Conservation (phyloP, 2,797 vertebrate genomes). For the Rhinichthys osculus region DNA sequence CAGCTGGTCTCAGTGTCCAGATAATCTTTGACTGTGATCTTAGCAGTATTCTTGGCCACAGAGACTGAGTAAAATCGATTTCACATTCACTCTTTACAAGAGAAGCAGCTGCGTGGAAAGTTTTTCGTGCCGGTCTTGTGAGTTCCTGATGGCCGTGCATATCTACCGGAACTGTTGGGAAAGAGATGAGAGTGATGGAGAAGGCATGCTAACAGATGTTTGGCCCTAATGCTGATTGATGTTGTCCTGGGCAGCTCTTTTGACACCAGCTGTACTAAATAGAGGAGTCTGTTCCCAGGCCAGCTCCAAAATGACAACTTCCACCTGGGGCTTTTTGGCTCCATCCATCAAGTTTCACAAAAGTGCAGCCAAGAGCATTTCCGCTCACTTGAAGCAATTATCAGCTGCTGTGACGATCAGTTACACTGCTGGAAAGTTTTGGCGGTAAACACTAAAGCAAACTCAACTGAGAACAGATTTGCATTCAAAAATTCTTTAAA, state of each 20-base stretch:
- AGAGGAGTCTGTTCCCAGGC: slow-evolving; percentile 29
- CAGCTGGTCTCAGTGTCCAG: slow-evolving; percentile 30
- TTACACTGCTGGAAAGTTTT: background rate
- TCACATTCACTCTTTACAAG: slow-evolving; percentile 40
- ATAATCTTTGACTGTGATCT: slow-evolving; percentile 58
- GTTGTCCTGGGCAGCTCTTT: slow-evolving; percentile 58
- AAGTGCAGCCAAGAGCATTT: slow-evolving; percentile 43
- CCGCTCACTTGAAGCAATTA: slow-evolving; percentile 31
- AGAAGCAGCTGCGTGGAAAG: slow-evolving; percentile 16
- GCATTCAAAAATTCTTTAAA: background rate
- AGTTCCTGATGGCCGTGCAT: slow-evolving; percentile 64
- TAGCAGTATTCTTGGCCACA: slow-evolving; percentile 60
- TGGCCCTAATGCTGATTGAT: slow-evolving; percentile 51
- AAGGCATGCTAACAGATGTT: slow-evolving; percentile 68
- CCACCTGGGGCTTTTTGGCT: slow-evolving; percentile 36
- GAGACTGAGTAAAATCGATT: slow-evolving; percentile 55
- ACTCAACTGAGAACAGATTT: background rate
- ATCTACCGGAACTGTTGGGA: slow-evolving; percentile 58
- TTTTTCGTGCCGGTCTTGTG: slow-evolving; percentile 40
- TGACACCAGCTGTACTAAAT: slow-evolving; percentile 46
- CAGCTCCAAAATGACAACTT: slow-evolving; percentile 26
- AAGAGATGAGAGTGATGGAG: slow-evolving; percentile 61
- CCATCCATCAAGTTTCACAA: slow-evolving; percentile 7
- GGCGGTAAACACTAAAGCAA: background rate
- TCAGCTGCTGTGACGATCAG: slow-evolving; percentile 20